These are phyloP conservation scores for Lochmaea capreae DNA, from an alignment of 2,888 invertebrate genomes.

Conservation along the genomic window DNA sequence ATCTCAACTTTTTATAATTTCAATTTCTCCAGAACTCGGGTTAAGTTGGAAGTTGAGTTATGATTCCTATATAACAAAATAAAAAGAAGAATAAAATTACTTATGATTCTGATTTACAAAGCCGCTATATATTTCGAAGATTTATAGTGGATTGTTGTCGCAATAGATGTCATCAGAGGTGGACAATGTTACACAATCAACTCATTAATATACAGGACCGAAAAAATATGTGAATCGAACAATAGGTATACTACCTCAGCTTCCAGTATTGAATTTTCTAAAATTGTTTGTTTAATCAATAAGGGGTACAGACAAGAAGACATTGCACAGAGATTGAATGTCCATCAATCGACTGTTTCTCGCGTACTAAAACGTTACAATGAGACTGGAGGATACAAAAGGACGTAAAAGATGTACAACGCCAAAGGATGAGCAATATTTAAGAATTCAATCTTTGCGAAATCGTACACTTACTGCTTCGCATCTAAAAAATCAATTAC, in stretches of 20 bases:
- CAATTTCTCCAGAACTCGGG: neutral
- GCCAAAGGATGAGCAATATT: too few species aligned
- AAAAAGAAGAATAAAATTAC: neutral
- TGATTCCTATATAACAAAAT: neutral
- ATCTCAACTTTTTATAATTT: neutral
- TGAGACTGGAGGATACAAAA: too few species aligned
- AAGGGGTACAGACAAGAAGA: too few species aligned
- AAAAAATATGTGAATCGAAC: neutral
- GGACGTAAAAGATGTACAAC: too few species aligned
- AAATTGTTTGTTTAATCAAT: too few species aligned
- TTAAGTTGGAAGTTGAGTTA: neutral
- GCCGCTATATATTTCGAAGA: neutral
- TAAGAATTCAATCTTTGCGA: too few species aligned
- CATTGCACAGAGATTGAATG: too few species aligned
- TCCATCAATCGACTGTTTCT: too few species aligned
- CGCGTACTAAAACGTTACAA: too few species aligned
- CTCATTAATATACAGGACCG: neutral
- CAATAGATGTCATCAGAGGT: conserved; percentile 5
- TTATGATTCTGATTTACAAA: conserved; percentile 5
- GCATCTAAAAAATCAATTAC: too few species aligned
- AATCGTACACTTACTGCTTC: too few species aligned
- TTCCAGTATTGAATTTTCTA: too few species aligned
- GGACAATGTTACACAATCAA: neutral
- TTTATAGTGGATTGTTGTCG: conserved; percentile 8
- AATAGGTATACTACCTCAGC: neutral